phyloP scores from a whole-genome alignment of 37 sponge, comb jelly and placozoan species.

The Crambe crambe region DNA sequence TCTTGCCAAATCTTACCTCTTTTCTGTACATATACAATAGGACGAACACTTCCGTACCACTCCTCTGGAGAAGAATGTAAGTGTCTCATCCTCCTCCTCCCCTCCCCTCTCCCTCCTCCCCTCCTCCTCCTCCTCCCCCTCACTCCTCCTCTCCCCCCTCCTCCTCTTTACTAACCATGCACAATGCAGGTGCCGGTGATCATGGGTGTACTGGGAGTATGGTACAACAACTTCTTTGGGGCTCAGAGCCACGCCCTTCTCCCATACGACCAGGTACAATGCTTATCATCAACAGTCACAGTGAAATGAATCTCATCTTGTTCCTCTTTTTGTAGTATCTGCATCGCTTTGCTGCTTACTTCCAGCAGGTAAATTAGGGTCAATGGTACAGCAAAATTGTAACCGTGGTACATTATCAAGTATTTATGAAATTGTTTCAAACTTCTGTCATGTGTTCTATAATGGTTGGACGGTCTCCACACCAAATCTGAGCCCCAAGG shows the following conservation, averaged over 20 bases:
- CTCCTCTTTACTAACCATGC: neutral
- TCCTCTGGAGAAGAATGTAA: constrained; percentile 93
- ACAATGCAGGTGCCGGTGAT: constrained; percentile 85
- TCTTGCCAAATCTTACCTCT: neutral
- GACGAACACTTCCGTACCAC: constrained; percentile 93
- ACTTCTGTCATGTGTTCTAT: no score
- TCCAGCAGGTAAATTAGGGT: constrained; percentile 99
- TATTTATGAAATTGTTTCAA: no score
- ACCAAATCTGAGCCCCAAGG: no score
- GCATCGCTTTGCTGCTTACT: constrained; percentile 98
- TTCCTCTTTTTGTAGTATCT: constrained; percentile 60
- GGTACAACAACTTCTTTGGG: constrained; percentile 99
- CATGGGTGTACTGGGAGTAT: constrained; percentile 93
- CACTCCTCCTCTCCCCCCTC: no score
- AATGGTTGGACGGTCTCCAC: no score
- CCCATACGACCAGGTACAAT: constrained; percentile 94
- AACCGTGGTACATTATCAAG: no score
- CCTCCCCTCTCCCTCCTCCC: no score
- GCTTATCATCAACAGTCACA: neutral
- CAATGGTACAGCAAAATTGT: neutral
- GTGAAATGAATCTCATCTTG: constrained; percentile 6
- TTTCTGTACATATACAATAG: constrained; percentile 15
- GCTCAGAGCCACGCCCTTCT: constrained; percentile 95
- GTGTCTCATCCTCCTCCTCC: no score
- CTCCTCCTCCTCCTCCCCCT: no score